These are phyloP conservation scores for Tympanuchus pallidicinctus DNA, from an alignment of 2,113 vertebrate species.

Conservation along the genomic window DNA sequence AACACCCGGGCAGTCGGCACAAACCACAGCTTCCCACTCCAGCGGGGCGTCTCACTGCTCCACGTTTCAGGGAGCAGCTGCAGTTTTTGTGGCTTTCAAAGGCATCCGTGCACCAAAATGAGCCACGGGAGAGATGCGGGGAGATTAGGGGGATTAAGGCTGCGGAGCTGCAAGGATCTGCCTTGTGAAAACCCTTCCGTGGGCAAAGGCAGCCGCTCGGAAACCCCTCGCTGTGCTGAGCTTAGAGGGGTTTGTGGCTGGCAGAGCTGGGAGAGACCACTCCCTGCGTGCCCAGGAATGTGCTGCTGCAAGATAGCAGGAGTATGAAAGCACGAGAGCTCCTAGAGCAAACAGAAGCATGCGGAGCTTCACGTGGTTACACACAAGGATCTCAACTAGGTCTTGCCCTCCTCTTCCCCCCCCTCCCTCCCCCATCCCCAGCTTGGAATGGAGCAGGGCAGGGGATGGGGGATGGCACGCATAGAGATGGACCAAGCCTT, in stretches of 20 bases:
- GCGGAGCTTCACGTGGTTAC: accelerated
- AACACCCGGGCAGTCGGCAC: slow-evolving; percentile 31
- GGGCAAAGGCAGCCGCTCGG: background rate
- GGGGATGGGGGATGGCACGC: background rate
- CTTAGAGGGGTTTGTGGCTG: background rate
- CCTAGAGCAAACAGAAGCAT: background rate
- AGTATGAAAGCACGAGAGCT: background rate
- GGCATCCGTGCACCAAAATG: slow-evolving; percentile 44
- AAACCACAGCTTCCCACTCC: slow-evolving; percentile 38
- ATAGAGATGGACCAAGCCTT: background rate
- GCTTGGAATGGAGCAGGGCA: accelerated
- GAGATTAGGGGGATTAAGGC: slow-evolving; percentile 56
- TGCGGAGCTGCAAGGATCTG: background rate
- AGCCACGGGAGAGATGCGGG: slow-evolving; percentile 7
- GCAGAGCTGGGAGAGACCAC: background rate
- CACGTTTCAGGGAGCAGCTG: background rate
- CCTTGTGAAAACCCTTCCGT: background rate
- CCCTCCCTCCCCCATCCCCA: accelerated
- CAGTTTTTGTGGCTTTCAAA: slow-evolving; percentile 39
- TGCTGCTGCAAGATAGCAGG: background rate
- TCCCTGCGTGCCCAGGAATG: accelerated
- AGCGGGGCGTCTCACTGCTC: background rate
- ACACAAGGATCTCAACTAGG: background rate
- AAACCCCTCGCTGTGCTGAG: background rate
- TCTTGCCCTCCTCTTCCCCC: background rate